These are phyloP conservation scores for Laspeyria flexula DNA, from an alignment of 2,888 invertebrate genomes.

Conservation along the genomic window DNA sequence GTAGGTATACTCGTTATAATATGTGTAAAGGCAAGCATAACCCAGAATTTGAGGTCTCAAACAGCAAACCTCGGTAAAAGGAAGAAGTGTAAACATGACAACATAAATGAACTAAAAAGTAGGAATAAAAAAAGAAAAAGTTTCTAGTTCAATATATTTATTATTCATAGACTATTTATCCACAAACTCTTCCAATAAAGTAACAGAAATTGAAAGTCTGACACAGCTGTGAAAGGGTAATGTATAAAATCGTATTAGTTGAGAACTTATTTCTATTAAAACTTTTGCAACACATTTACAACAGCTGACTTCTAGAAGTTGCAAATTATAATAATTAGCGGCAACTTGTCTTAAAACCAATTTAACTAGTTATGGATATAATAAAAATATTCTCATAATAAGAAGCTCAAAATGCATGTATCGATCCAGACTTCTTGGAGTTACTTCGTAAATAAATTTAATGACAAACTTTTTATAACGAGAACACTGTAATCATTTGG, in stretches of 20 bases:
- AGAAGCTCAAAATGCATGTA: neutral
- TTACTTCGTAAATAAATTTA: neutral
- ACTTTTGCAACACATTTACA: neutral
- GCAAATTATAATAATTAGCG: neutral
- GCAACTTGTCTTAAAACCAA: neutral
- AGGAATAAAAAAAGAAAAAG: too few relatives aligned
- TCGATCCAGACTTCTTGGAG: neutral
- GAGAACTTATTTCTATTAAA: neutral
- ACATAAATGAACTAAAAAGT: too few relatives aligned
- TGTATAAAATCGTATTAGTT: neutral
- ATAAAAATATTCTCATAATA: neutral
- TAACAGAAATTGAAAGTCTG: neutral
- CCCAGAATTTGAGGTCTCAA: too few relatives aligned
- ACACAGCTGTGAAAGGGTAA: neutral
- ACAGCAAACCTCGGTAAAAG: too few relatives aligned
- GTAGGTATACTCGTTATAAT: too few relatives aligned
- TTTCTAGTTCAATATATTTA: neutral
- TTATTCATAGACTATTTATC: too few relatives aligned
- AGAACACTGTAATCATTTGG: slow-evolving; percentile 34
- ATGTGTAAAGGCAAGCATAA: neutral
- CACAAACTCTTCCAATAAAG: too few relatives aligned
- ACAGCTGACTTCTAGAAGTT: neutral
- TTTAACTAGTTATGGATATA: neutral
- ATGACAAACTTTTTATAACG: slow-evolving; percentile 10
- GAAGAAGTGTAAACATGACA: too few relatives aligned